Base-by-base conservation (phyloP, 2,888 invertebrate genomes). In the Xanthorhoe spadicearia region DNA sequence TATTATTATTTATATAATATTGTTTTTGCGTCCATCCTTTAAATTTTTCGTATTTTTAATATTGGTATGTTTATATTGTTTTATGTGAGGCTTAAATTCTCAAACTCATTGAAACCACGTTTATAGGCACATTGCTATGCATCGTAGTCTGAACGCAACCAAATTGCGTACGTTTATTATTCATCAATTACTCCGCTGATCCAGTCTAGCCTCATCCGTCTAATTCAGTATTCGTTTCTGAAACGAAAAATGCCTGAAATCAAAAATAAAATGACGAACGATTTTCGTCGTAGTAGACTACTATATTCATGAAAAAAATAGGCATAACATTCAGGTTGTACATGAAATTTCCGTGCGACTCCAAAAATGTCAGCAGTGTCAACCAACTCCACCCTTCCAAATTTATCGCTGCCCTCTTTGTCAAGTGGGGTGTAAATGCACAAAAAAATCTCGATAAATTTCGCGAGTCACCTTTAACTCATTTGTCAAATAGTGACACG, bases 371-470 rank as follows among this genome's bases (percentile, higher is more conserved):
- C 80, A 73, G 64, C 35, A 66, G 68, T 75, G 62, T 70, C 69
- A 76, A 79, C 82, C 80, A 65, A 68, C 66, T 64, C 67, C 66
- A 64, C 81, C 80, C 81, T 82, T 80, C 78, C 77, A 76, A 85
- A 87, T 88, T 87, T 87, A 89, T 88, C 81, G 84, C 77, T 75
- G 73, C 77, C 76, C 84, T 83, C 85, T 85, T 87, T 87, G 86
- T 88, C 84, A 83, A 82, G 78, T 78, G 78, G 78, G 76, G 81
- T 76, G 80, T 82, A 82, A 84, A 85, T 87, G 83, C 82, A 87
- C 86, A 88, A 89, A 81, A 88, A 89, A 84, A 81, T 78, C 80
- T 78, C 83, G 80, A 86, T 86, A 87, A 87, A 88, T 89, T 88
- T 78, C 79, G 81, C 88, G 77, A 87, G 85, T 90, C 88, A 89